phyloP scores from a whole-genome alignment of 1,140 invertebrate species.

The Pseudachorutes palmiensis region DNA sequence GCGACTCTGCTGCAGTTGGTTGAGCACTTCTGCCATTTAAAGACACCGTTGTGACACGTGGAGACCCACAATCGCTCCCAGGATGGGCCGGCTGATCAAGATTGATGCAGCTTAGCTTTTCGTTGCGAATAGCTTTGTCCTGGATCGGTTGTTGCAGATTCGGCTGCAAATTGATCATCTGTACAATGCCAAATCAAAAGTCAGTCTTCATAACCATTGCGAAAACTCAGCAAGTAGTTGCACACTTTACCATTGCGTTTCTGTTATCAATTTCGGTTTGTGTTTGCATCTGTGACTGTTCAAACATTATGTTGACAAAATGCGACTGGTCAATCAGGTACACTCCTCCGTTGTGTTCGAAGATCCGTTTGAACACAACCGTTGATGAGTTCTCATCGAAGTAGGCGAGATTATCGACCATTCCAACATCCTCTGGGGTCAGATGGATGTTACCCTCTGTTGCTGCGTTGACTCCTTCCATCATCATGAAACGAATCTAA shows the following conservation, averaged over 20 bases:
- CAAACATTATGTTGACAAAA: conserved; percentile 22
- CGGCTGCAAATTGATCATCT: no score
- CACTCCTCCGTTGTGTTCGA: conserved; percentile 23
- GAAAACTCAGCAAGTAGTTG: neutral
- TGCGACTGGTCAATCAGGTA: conserved; percentile 24
- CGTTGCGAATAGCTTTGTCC: no score
- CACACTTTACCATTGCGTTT: neutral
- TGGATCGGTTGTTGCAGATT: no score
- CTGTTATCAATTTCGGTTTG: neutral
- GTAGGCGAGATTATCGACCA: conserved; percentile 17
- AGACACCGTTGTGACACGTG: neutral
- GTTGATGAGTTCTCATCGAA: conserved; percentile 26
- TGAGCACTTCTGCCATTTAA: neutral
- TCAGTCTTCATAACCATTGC: neutral
- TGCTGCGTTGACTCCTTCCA: neutral
- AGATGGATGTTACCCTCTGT: conserved; percentile 14
- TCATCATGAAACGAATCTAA: no score
- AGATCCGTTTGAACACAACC: conserved; percentile 28
- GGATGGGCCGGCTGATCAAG: no score
- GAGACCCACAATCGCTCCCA: no score
- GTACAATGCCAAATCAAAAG: neutral
- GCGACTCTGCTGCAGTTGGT: neutral
- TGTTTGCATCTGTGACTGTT: conserved; percentile 4
- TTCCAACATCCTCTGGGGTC: conserved; percentile 13
- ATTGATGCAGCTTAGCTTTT: no score